Evolutionary conservation across 1,140 invertebrate species (phyloP), one percentile per base, ranked within the genome.

Genomic region (Papilio dardanus): DNA sequence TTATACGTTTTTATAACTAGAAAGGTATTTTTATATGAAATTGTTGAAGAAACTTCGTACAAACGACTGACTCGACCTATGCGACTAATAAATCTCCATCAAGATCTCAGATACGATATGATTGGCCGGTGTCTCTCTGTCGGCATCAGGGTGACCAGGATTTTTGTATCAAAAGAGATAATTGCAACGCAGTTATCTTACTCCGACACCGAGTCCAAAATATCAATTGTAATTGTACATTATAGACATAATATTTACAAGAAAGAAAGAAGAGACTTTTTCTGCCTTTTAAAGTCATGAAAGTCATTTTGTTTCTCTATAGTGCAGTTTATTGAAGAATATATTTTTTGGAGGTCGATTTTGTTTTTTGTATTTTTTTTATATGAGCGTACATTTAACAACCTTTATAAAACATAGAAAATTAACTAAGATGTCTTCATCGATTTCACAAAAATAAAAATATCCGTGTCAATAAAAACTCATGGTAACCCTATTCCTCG

Each of bases 31-130:
- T 62, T 62, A 62, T 62, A 62, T 30, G 24, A 74, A 82, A 79
- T 71, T 74, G 80, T 81, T 84, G 76, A 87, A 85, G 83, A 82
- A 81, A 87, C 85, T 88, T 90, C 88, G 88, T 90, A 87, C 83
- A 83, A 85, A 83, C 86, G 81, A 78, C 76, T 78, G 84, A 80
- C 81, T 81, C 75, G 79, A 76, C 69, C 79, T 83, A 86, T 86
- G 82, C 82, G 87, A 80, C 87, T 82, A 90, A 92, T 92, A 92
- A 92, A 92, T 92, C 90, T 92, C 87, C 89, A 92, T 92, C 90
- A 92, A 92, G 90, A 92, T 91, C 75, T 71, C 74, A 82, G 88
- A 89, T 87, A 86, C 83, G 86, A 89, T 91, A 90, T 90, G 91
- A 88, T 88, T 84, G 90, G 88, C 80, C 80, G 80, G 80, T 80